Percentiles rank a stretch among this genome's conserved stretches.
Evolutionary conservation across 1,140 invertebrate genomes (phyloP).

Genomic region (Neotoxoptera formosana): DNA sequence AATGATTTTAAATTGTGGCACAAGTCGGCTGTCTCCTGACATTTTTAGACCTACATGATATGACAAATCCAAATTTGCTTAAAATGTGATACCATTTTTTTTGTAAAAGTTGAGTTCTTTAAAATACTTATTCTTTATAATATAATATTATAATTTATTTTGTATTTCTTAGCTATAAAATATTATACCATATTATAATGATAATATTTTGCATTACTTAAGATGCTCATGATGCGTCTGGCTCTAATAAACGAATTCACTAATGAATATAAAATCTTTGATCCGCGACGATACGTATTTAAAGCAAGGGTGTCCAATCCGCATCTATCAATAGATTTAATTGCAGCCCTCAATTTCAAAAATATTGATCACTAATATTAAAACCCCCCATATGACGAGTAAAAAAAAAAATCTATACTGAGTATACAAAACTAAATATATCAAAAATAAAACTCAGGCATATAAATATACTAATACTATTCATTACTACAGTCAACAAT

Average conservation of each 20-base stretch:
- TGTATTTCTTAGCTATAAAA: background rate
- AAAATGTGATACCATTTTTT: background rate
- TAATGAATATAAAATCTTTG: background rate
- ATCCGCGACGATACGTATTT: background rate
- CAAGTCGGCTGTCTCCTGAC: no score
- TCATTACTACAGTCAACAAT: background rate
- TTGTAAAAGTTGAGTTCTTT: background rate
- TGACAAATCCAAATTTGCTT: background rate
- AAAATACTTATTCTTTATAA: background rate
- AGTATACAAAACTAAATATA: background rate
- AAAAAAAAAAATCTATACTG: background rate
- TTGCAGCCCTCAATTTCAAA: background rate
- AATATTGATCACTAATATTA: background rate
- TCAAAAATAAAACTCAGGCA: no score
- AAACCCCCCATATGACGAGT: no score
- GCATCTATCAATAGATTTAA: background rate
- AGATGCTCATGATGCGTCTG: no score
- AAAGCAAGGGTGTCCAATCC: rapidly evolving
- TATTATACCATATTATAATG: background rate
- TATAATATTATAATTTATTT: background rate
- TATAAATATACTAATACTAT: background rate
- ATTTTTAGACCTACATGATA: background rate
- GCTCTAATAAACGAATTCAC: no score
- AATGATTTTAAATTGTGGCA: background rate
- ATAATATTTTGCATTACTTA: background rate